These are phyloP conservation scores for Ceyx erithaca DNA, from an alignment of 2,797 vertebrate species.

Conservation along the genomic window DNA sequence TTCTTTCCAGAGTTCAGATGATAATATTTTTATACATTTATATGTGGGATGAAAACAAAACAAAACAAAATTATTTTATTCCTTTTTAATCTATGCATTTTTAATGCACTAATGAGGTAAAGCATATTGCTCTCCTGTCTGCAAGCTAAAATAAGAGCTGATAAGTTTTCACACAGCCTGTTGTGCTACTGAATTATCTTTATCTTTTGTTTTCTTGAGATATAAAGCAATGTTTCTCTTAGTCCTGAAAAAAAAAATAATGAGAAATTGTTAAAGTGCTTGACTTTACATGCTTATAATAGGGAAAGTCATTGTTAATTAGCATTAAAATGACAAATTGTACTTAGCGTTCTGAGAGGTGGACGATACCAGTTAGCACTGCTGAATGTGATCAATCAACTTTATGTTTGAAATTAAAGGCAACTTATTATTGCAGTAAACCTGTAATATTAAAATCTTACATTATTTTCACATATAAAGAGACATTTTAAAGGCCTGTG, in stretches of 20 bases:
- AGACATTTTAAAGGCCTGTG: constrained; percentile 6
- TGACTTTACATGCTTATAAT: neutral
- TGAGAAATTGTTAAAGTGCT: neutral
- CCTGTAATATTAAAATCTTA: neutral
- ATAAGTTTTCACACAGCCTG: neutral
- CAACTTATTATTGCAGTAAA: constrained; percentile 1
- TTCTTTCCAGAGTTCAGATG: neutral
- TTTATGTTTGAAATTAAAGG: constrained; percentile 18
- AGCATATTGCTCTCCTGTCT: neutral
- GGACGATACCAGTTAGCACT: neutral
- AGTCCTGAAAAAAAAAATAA: neutral
- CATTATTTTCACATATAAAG: neutral
- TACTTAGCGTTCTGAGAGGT: neutral
- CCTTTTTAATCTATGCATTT: neutral
- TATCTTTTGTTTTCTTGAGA: neutral
- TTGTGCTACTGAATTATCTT: neutral
- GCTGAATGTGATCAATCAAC: constrained; percentile 4
- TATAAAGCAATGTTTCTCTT: neutral
- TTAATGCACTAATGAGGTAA: neutral
- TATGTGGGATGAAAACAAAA: neutral
- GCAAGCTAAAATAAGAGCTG: neutral
- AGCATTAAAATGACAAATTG: neutral
- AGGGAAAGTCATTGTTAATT: neutral
- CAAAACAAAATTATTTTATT: neutral
- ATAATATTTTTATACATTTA: neutral